These are phyloP conservation scores for Halcyon chelicuti DNA, from an alignment of 2,797 vertebrate species.

Conservation along the genomic window DNA sequence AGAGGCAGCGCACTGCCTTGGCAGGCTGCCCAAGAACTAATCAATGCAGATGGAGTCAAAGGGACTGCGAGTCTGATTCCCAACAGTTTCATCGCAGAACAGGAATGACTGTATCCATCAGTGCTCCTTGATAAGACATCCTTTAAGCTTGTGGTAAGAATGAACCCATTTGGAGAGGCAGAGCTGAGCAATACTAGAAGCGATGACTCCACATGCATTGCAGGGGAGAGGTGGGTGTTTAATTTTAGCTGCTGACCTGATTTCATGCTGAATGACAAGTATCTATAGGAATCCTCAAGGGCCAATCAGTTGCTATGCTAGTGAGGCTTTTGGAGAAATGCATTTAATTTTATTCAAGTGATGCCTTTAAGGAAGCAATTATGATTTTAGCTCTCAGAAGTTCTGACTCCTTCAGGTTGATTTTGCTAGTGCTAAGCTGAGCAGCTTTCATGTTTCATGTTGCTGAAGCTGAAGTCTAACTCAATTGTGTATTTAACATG, in stretches of 20 bases:
- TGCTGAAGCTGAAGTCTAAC: slow-evolving; percentile 8
- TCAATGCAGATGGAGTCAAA: slow-evolving; percentile 82
- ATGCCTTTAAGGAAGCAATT: slow-evolving; percentile 69
- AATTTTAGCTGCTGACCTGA: slow-evolving; percentile 83
- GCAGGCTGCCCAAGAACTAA: slow-evolving; percentile 76
- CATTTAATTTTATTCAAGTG: slow-evolving; percentile 69
- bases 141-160: slow-evolving; percentile 54
- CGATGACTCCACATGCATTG: slow-evolving; percentile 27
- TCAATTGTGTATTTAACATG: background rate
- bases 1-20: slow-evolving; percentile 72
- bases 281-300: slow-evolving; percentile 71
- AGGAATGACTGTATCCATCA: slow-evolving; percentile 66
- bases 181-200: slow-evolving; percentile 41
- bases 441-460: background rate
- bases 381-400: slow-evolving; percentile 55
- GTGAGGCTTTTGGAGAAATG: slow-evolving; percentile 62
- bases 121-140: slow-evolving; percentile 69
- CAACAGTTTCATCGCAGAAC: slow-evolving; percentile 52
- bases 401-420: slow-evolving; percentile 51
- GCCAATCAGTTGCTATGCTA: slow-evolving; percentile 71
- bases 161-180: slow-evolving; percentile 38
- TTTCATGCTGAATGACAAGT: slow-evolving; percentile 80
- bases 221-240: slow-evolving; percentile 67
- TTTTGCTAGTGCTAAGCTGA: slow-evolving; percentile 24
- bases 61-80: slow-evolving; percentile 74